Evolutionary conservation across 2,797 vertebrate species (phyloP), one percentile per base, ranked within the genome.

Genomic region (Furcifer pardalis): DNA sequence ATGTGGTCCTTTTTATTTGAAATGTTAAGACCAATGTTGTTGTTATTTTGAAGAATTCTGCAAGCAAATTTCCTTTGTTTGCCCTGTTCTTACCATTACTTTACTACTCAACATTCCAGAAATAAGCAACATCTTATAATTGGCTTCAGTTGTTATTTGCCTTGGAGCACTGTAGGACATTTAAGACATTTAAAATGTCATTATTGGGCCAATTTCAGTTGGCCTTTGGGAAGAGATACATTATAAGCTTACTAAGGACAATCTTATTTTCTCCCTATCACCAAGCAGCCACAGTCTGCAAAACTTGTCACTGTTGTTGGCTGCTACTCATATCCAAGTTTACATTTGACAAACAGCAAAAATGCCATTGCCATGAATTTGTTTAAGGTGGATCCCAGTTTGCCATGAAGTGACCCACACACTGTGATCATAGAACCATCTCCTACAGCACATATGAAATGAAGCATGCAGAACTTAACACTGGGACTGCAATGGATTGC

Each of bases 111-210:
- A 86, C 49, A 1, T 86, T 44, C 5, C 25, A 84, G 23, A n/a
- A 72, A 13, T 84, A 85, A 89, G 9, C 21, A 85, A 84, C 87
- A 1, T 3, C 82, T 83, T 81, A 49, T 84, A 89, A 63, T 68
- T 88, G 65, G 23, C 19, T 88, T 84, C 89, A 78, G 44, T 1
- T 76, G 3, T 77, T 88, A 75, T 88, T 84, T 87, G 77, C 27
- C 82, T 73, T 82, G 75, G 92, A 84, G 25, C 40, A 79, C 21
- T 75, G 21, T 44, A 86, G 46, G 83, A n/a, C 52, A 89, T 81
- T 88, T 87, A 86, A 75, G 88, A 88, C 0, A 71, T 86, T 84
- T 90, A 30, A 86, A 85, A 76, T 85, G 4, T 78, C 93, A 79
- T 87, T 87, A 87, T 82, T 79, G 30, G 15, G 72, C 6, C 62